Evolutionary conservation across 2,113 vertebrate genomes (phyloP), one percentile per base, ranked within the genome.

Genomic region (Pedionomus torquatus): DNA sequence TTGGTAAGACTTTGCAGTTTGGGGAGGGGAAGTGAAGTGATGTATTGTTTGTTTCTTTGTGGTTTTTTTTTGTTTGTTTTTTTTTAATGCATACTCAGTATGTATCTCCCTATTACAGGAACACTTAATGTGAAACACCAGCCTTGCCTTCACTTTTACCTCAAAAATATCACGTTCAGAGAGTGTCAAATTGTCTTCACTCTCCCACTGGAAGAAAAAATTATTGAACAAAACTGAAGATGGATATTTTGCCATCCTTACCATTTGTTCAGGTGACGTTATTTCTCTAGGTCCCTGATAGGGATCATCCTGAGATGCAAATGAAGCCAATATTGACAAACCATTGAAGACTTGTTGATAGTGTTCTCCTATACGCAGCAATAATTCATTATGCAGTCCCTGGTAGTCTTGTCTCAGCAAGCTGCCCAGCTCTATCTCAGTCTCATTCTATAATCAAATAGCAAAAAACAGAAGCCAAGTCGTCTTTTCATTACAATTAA

Each of bases 261-360:
- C 99, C 99, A 99, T 99, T 83, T 98, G 96, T n/a, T 99, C 99
- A 18, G 98, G 95, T 23, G 99, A 99, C 43, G 98, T 99, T 97
- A 99, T 99, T 64, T 99, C 99, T 95, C 98, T 97, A 16, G 99
- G 99, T 21, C 99, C 99, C 90, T 98, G 99, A 96, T 99, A 99
- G 0, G 99, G 99, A 97, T 99, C 99, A 92, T 99, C 99, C 77
- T 98, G 98, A 64, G 99, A 99, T 20, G 99, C 99, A 97, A 99
- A 99, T 4, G 99, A 99, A 81, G 99, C 99, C 87, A 99, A 85
- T 93, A 99, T 99, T 8, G 99, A 98, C 87, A 99, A 98, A n/a
- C 99, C 99, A 72, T 99, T 99, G 97, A 99, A 99, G 63, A 99
- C 99, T 80, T 99, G 99, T 89, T 99, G 99, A 97, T 99, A 99